A percentile compares a stretch with the other conserved stretches of the same genome.
phyloP scores from a whole-genome alignment of 2,113 vertebrate genomes.

The Toxotes jaculatrix region DNA sequence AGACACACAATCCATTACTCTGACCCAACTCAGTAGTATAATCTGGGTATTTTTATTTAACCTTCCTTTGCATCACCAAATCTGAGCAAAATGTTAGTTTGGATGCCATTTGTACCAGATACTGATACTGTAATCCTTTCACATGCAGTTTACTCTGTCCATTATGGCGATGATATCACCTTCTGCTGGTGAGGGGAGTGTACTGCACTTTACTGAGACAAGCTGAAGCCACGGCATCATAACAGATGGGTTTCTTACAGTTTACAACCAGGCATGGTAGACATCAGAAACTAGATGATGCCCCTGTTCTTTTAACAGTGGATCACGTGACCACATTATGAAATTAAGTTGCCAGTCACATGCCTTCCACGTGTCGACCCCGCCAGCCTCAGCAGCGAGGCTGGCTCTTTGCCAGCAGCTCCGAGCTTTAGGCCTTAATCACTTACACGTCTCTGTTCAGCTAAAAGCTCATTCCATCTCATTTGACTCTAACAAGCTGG shows the following conservation, averaged over 20 bases:
- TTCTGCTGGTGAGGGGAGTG: slow-evolving; percentile 58
- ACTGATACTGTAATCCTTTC: neutral
- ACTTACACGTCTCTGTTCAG: slow-evolving; percentile 68
- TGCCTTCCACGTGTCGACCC: slow-evolving; percentile 52
- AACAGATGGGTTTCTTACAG: slow-evolving; percentile 33
- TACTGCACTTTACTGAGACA: slow-evolving; percentile 49
- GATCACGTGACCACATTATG: slow-evolving; percentile 56
- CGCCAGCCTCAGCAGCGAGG: slow-evolving; percentile 48
- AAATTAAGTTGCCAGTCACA: slow-evolving; percentile 59
- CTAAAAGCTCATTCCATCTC: slow-evolving; percentile 76
- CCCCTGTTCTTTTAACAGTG: slow-evolving; percentile 38
- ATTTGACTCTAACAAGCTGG: slow-evolving; percentile 75
- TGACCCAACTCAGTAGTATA: slow-evolving; percentile 15
- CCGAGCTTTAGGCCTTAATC: slow-evolving; percentile 76
- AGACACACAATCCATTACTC: slow-evolving; percentile 46
- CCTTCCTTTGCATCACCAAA: neutral
- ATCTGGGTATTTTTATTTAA: slow-evolving; percentile 24
- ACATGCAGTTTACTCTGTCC: slow-evolving; percentile 8
- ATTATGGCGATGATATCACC: slow-evolving; percentile 42
- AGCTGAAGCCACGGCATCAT: neutral
- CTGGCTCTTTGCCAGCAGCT: slow-evolving; percentile 60
- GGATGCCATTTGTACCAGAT: neutral
- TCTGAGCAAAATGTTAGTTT: neutral
- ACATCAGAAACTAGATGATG: slow-evolving; percentile 45
- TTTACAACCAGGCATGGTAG: slow-evolving; percentile 37